These are phyloP conservation scores for Trachythela sp. DNA, from an alignment of 64 coral and sea anemone genomes.

Conservation along the genomic window DNA sequence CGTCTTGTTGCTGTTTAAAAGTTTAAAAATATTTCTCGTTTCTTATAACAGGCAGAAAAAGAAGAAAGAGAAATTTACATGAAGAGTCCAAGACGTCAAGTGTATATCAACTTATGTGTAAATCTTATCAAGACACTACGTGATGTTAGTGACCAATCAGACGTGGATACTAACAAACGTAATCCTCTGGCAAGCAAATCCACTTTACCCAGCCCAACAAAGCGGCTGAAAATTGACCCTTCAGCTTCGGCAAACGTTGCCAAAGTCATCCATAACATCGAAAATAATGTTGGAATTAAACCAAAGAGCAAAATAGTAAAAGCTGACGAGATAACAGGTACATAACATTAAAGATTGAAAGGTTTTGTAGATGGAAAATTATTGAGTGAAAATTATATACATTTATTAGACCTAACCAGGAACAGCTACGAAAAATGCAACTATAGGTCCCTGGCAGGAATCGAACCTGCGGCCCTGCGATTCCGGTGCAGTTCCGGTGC, in stretches of 20 bases:
- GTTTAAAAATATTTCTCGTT: not conserved
- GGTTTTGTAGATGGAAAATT: too few relatives aligned
- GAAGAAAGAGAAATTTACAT: slow-evolving; percentile 75
- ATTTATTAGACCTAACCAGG: too few relatives aligned
- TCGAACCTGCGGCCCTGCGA: too few relatives aligned
- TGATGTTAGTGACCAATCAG: not conserved
- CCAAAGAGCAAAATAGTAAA: not conserved
- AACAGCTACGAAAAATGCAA: too few relatives aligned
- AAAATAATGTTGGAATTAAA: not conserved
- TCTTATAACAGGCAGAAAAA: slow-evolving; percentile 55
- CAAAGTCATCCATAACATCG: not conserved
- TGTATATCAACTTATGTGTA: slow-evolving; percentile 89
- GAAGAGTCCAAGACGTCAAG: slow-evolving; percentile 63
- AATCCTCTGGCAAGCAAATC: not conserved
- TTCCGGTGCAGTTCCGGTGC: too few relatives aligned
- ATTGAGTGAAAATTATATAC: too few relatives aligned
- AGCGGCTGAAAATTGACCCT: not conserved
- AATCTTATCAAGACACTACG: slow-evolving; percentile 90
- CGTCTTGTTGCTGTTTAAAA: not conserved
- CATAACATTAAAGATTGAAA: not conserved
- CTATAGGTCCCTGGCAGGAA: too few relatives aligned
- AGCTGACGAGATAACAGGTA: not conserved
- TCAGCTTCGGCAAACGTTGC: not conserved
- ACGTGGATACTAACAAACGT: not conserved
- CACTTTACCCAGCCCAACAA: not conserved